Conservation (phyloP, 2,113 vertebrate species). For the Semnopithecus entellus region DNA sequence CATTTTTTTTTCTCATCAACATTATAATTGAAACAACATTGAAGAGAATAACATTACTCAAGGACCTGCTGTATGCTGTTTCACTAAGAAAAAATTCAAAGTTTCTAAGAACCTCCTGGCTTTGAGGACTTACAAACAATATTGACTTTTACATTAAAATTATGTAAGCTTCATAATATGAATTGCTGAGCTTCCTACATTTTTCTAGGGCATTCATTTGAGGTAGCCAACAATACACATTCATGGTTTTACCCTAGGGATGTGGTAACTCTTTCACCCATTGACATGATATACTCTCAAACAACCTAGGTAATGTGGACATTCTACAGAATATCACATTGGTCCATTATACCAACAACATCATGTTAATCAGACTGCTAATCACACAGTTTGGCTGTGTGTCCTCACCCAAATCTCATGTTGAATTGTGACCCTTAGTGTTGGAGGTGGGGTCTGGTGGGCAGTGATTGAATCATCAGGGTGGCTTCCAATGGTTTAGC, state of each 20-base stretch:
- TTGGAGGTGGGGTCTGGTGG: too few relatives aligned
- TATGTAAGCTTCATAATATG: not conserved
- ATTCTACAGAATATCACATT: not conserved
- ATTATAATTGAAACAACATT: not conserved
- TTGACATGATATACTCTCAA: not conserved
- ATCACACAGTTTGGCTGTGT: too few relatives aligned
- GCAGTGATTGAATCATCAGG: too few relatives aligned
- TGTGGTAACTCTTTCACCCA: not conserved
- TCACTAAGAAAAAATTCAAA: not conserved
- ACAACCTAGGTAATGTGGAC: not conserved
- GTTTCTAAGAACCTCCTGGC: not conserved
- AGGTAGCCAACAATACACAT: not conserved
- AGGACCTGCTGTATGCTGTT: not conserved
- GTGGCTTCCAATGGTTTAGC: too few relatives aligned
- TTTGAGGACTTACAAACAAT: not conserved
- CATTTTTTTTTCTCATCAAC: not conserved
- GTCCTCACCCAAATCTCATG: too few relatives aligned
- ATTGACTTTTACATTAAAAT: not conserved
- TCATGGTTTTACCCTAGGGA: not conserved
- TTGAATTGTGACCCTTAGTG: too few relatives aligned
- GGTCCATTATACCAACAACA: not conserved
- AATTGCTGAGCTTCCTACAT: not conserved
- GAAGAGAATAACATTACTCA: not conserved
- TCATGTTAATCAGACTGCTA: not conserved
- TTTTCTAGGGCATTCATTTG: not conserved